Conservation (phyloP, 2,888 invertebrate species). For the Microctonus brassicae region DNA sequence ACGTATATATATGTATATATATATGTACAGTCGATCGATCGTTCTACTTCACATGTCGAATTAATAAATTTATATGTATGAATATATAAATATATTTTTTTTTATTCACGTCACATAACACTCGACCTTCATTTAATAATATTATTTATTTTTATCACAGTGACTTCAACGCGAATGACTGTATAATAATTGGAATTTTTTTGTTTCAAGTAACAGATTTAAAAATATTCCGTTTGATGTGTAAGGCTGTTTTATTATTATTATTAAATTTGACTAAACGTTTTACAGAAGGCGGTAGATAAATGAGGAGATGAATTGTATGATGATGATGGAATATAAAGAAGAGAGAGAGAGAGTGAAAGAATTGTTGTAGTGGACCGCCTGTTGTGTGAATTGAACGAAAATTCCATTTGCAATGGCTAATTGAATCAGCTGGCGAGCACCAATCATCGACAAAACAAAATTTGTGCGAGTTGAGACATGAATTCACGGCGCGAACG, state of each 20-base stretch:
- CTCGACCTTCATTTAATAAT: conserved; percentile 20
- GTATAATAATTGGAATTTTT: neutral
- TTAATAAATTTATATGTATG: conserved; percentile 6
- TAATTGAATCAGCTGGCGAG: conserved; percentile 47
- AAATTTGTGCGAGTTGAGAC: too few species aligned
- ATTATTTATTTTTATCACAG: neutral
- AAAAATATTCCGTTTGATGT: too few species aligned
- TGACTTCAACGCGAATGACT: neutral
- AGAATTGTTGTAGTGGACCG: conserved; percentile 14
- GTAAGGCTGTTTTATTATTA: neutral
- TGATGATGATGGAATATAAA: too few species aligned
- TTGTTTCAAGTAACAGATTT: neutral
- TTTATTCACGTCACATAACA: conserved; percentile 12
- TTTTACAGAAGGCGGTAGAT: neutral
- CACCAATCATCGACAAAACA: conserved; percentile 40
- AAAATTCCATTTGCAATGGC: conserved; percentile 46
- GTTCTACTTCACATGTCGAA: conserved; percentile 8
- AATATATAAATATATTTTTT: conserved; percentile 5
- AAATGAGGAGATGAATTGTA: too few species aligned
- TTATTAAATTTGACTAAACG: neutral
- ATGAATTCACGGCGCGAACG: neutral
- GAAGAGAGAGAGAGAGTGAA: too few species aligned
- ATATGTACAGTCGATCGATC: conserved; percentile 52
- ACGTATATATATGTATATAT: conserved; percentile 25
- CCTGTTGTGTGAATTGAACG: conserved; percentile 38